Base-by-base conservation (phyloP, 2,888 invertebrate genomes). In the Craniophora ligustri region DNA sequence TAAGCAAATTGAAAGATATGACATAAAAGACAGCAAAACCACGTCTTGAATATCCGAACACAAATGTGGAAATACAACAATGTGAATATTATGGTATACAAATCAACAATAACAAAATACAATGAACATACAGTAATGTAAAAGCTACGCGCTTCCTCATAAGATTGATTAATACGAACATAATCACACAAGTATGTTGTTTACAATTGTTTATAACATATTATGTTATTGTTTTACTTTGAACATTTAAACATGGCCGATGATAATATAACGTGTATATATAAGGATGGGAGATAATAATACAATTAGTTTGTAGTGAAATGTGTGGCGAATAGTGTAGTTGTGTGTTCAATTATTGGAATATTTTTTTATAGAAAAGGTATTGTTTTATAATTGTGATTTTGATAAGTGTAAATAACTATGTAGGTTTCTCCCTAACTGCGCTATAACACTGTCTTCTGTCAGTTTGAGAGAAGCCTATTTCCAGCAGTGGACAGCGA, bases 111-210 rank as follows among this genome's bases (percentile, higher is more conserved):
- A n/a, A n/a, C n/a, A n/a, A n/a, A n/a, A n/a, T n/a, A 26, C n/a
- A 23, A n/a, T 23, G 15, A 30, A 28, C 1, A 18, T 10, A 26
- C n/a, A 39, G 8, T 26, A 34, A 35, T 31, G 5, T 11, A 49
- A 41, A 2, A 41, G 38, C 11, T 18, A 10, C 16, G 11, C 40
- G 45, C 28, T 55, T 50, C 49, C 47, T 51, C 15, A n/a, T 18
- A 36, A 47, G 32, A 66, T 53, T 47, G 44, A 50, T 28, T 50
- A 54, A 50, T n/a, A 21, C 8, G 0, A 46, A 30, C n/a, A 48
- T 59, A 68, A 72, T 63, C 51, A 18, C 14, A 51, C 54, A 73
- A 68, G 50, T 50, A 63, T 73, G 61, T 44, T 53, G 60, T 59
- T 67, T 58, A 56, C 50, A 35, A 49, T 53, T 51, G 35, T 57